A percentile compares a stretch with the other conserved stretches of the same genome.
These are phyloP conservation scores for Silurus asotus DNA, from an alignment of 2,113 vertebrate species.

Conservation along the genomic window DNA sequence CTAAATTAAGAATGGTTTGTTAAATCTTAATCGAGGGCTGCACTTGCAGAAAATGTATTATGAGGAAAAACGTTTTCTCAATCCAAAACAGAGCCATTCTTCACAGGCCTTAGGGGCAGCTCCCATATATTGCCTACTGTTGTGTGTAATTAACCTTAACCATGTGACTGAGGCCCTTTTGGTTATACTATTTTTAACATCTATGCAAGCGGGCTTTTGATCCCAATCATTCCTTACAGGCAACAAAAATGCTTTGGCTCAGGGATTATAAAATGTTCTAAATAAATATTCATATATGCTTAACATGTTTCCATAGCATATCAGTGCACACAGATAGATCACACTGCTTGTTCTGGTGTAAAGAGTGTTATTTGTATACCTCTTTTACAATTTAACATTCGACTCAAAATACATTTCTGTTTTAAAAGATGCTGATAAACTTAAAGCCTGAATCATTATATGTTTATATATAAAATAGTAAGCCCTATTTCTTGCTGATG, in stretches of 20 bases:
- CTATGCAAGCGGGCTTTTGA: background rate
- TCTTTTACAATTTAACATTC: background rate
- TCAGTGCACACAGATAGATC: background rate
- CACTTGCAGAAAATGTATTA: constrained; percentile 1
- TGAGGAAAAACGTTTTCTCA: constrained; percentile 23
- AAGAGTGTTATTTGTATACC: background rate
- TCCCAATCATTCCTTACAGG: background rate
- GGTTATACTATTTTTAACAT: constrained; percentile 46
- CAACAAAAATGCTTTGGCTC: constrained; percentile 10
- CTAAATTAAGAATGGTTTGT: constrained; percentile 7
- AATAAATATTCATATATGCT: background rate
- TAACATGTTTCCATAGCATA: background rate
- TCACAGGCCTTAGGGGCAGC: constrained; percentile 26
- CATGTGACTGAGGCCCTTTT: constrained; percentile 39
- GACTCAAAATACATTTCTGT: background rate
- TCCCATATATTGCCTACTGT: constrained; percentile 45
- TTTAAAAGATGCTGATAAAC: background rate
- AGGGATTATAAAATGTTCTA: background rate
- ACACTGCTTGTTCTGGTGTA: background rate
- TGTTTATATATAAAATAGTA: background rate
- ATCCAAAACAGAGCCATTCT: constrained; percentile 28
- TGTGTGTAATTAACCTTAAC: constrained; percentile 52
- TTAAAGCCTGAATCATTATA: background rate
- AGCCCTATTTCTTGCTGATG: background rate
- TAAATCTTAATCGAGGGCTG: background rate